These are phyloP conservation scores for Salvelinus sp. DNA, from an alignment of 2,113 vertebrate genomes.

Conservation along the genomic window DNA sequence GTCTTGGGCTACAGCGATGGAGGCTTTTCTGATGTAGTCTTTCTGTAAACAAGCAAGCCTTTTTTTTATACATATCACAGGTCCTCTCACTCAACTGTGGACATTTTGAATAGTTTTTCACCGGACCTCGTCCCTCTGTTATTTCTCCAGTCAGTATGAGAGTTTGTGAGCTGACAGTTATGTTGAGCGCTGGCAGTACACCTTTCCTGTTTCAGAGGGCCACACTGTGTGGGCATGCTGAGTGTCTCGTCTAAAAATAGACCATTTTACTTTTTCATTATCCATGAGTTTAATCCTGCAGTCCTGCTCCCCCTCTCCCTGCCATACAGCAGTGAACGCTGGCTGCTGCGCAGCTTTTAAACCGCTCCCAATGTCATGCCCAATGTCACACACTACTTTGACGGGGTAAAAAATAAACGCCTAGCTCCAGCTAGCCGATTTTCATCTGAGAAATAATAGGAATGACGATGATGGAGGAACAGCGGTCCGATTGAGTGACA, in stretches of 20 bases:
- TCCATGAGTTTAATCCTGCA: neutral
- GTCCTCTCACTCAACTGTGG: neutral
- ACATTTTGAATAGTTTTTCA: neutral
- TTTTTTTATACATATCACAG: neutral
- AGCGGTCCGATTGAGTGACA: neutral
- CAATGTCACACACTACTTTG: neutral
- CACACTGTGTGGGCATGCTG: neutral
- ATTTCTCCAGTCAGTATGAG: neutral
- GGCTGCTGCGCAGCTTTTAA: neutral
- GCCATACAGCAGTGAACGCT: neutral
- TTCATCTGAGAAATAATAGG: neutral
- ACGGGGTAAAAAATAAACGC: neutral
- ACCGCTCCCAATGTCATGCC: neutral
- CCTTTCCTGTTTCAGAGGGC: slow-evolving; percentile 1
- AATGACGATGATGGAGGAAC: neutral
- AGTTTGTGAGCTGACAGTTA: neutral
- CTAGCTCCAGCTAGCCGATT: neutral
- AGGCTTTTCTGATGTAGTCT: neutral
- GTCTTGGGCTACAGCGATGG: neutral
- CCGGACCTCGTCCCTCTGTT: neutral
- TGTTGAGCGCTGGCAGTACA: neutral
- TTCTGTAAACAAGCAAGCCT: neutral
- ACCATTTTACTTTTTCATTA: slow-evolving; percentile 9
- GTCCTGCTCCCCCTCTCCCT: neutral
- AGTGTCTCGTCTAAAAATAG: slow-evolving; percentile 11